Evolutionary conservation across 1,140 invertebrate genomes (phyloP), one percentile per base, ranked within the genome.

Genomic region (Drosophila sp.): DNA sequence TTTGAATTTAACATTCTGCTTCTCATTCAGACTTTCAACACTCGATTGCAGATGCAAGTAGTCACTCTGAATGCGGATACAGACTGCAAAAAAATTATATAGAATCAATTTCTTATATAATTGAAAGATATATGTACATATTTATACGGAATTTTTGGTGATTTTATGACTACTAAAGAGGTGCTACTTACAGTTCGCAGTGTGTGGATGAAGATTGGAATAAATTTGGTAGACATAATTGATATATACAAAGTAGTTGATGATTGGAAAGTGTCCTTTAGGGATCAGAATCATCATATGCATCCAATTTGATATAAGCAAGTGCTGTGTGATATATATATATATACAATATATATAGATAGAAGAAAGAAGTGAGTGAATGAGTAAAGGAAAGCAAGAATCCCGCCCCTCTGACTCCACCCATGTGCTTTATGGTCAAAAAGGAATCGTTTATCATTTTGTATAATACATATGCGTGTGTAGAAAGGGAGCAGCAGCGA

Each of bases 301-400:
- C 86, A 70, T 91, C 90, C 90, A 91, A 84, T 91, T 91, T 91
- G 71, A 91, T 91, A 82, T 91, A 91, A 91, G 90, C 86, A 81
- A 91, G 90, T 91, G 90, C 90, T 91, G 76, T 90, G 78, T 50
- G 44, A 23, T n/a, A 47, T 47, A 25, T 38, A 44, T 66, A 60
- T 32, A 41, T 60, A 65, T 64, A 56, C 47, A 44, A 30, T 40
- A 64, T 38, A 30, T 41, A 33, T 64, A 56, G 29, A 33, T 41
- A 50, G 30, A 30, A 5, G 32, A 11, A 5, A 70, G 8, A 55
- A 17, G 2, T 40, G 64, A 76, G 76, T 68, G 87, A 79, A 75
- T 84, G 83, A 38, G 87, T 79, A 75, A 72, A 77, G 64, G 66
- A 65, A 61, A 61, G 64, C 65, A 67, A 58, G 47, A 11, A 38